Evolutionary conservation across 2,797 vertebrate species (phyloP), one percentile per base, ranked within the genome.

Genomic region (Neosalanx taihuensis): DNA sequence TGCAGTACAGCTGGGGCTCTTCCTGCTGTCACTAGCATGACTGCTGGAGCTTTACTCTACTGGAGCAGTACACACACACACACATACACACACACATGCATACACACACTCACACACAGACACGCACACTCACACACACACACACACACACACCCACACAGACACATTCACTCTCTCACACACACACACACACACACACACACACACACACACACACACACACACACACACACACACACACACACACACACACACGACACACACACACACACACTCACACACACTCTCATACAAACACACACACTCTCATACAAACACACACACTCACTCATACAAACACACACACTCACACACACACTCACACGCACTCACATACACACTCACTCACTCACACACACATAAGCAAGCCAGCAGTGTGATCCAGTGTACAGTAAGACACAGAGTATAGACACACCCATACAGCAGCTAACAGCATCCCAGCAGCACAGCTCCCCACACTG

Each of bases 11-110:
- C 41, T 72, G 37, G 5, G n/a, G 70, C 15, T 20, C 51, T 29
- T 57, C 31, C 18, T 83, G 79, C 75, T 71, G 81, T 87, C 86
- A 64, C 49, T 67, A 72, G 59, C 69, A 81, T 57, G 67, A 77
- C 72, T 33, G 62, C 68, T 72, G 71, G 68, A 81, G 83, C 84
- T 88, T 86, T 81, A 81, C 76, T 83, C 68, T 57, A 68, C 9
- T 12, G 68, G 79, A 83, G 81, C 12, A 35, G 71, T 53, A 58
- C 23, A 13, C 37, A 41, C 33, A 37, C 35, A 6, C 35, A 41
- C 59, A 74, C 74, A 73, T n/a, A n/a, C 64, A 69, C 68, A 63
- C 30, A 15, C 20, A 46, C 58, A 29, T 5, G 63, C 26, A 3
- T 5, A 63, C 35, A 17, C 18, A 46, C 41, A 31, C 3, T 57